A percentile compares a stretch with the other conserved stretches of the same genome.
Conservation (phyloP, 37 sponge, comb jelly and placozoan genomes). For the Chondrilla cf. caribensis region DNA sequence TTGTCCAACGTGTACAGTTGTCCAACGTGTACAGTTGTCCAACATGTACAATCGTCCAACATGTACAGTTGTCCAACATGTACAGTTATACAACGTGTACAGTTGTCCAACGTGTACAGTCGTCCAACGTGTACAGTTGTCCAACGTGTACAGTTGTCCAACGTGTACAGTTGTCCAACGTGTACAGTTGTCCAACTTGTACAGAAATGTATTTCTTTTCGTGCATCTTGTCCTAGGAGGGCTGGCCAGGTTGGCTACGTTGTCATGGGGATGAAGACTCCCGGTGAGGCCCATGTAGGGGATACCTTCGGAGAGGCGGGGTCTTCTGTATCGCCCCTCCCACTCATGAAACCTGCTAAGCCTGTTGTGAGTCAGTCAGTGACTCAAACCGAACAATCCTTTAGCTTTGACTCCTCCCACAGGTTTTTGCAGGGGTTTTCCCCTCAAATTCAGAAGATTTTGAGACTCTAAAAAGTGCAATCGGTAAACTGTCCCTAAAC, state of each 20-base stretch:
- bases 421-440: conserved; percentile 91
- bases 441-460: conserved; percentile 74
- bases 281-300: conserved; percentile 81
- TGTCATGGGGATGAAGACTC: conserved; percentile 71
- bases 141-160: too few relatives aligned
- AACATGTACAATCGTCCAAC: too few relatives aligned
- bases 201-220: too few relatives aligned
- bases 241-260: conserved; percentile 94
- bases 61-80: too few relatives aligned
- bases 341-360: conserved; percentile 76
- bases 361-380: conserved; percentile 62
- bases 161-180: too few relatives aligned
- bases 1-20: too few relatives aligned
- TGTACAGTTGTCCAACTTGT: too few relatives aligned
- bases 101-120: too few relatives aligned
- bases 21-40: too few relatives aligned
- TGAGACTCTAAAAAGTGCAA: conserved; percentile 47
- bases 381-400: background rate
- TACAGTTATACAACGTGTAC: too few relatives aligned
- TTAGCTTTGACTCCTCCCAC: background rate
- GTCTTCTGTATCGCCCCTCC: conserved; percentile 47
- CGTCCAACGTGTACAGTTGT: too few relatives aligned
- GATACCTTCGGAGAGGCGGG: conserved; percentile 82
- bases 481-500: conserved; percentile 84
- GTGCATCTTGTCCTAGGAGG: too few relatives aligned